Evolutionary conservation across 2,888 invertebrate species (phyloP), one percentile per base, ranked within the genome.

Genomic region (Papilio protenor): DNA sequence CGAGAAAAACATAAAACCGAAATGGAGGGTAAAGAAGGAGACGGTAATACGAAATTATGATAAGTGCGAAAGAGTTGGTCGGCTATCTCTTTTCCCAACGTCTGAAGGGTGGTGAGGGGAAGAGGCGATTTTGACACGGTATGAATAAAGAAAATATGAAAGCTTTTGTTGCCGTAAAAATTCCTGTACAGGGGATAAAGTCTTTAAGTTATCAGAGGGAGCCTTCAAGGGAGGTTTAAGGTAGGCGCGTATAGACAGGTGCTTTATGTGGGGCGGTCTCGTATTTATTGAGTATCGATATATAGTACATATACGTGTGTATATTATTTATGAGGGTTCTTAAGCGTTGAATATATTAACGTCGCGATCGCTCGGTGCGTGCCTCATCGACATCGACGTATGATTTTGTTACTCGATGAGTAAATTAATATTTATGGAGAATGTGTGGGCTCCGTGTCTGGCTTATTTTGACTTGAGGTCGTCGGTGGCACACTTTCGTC

Each of bases 131-230:
- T 92, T 92, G 92, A 93, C 92, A 92, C 92, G 93, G 91, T 86
- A 91, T 91, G 93, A 93, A 93, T 93, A 94, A 94, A 94, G 94
- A 94, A 94, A 94, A 94, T 94, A 94, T 94, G 93, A 94, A 91
- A 89, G 94, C 92, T 93, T 93, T 93, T 92, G 92, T 93, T 92
- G 88, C 92, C 92, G 93, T 94, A 94, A 94, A 94, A 94, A 94
- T 94, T 94, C 94, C 93, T 91, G 90, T 90, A 92, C 91, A 90
- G 88, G 91, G 93, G 93, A 94, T 94, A 92, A 94, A 94, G 94
- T 94, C 92, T 94, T 94, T 93, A 94, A 94, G 92, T 93, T 94
- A 94, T 93, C 94, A 90, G 89, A 86, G 92, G 92, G 89, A 87
- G 86, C 85, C 86, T 86, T 86, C 82, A 85, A 87, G 88, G 90